phyloP scores from a whole-genome alignment of 2,888 invertebrate genomes.

The Parnassius mnemosyne region DNA sequence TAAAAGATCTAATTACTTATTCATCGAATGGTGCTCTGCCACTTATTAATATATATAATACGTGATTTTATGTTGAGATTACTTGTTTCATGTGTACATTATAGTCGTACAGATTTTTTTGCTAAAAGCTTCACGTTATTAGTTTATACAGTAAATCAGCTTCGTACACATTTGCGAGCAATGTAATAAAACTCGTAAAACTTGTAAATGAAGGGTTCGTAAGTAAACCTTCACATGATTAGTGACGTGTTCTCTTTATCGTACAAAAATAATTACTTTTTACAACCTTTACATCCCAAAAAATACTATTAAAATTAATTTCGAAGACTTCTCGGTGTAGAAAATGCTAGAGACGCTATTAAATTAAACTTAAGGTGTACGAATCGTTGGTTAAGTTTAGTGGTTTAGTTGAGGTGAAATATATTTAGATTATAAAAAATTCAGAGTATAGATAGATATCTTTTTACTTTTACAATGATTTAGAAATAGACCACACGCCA shows the following conservation, averaged over 20 bases:
- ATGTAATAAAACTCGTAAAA: slow-evolving; percentile 13
- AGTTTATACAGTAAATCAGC: slow-evolving; percentile 1
- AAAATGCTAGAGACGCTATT: too few relatives aligned
- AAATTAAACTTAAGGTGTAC: too few relatives aligned
- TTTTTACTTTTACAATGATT: too few relatives aligned
- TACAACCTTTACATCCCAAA: too few relatives aligned
- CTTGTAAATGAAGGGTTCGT: not conserved
- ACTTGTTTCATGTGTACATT: not conserved
- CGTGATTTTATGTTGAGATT: slow-evolving; percentile 2
- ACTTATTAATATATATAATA: not conserved
- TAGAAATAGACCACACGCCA: too few relatives aligned
- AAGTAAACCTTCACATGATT: slow-evolving; percentile 6
- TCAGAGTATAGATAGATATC: too few relatives aligned
- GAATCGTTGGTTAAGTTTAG: too few relatives aligned
- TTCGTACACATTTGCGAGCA: slow-evolving; percentile 4
- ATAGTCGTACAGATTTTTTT: not conserved
- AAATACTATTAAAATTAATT: too few relatives aligned
- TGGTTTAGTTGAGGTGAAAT: too few relatives aligned
- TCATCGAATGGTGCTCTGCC: not conserved
- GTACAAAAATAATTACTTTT: too few relatives aligned
- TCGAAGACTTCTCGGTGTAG: too few relatives aligned
- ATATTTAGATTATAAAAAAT: too few relatives aligned
- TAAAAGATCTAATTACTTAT: not conserved
- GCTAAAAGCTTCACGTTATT: slow-evolving; percentile 11
- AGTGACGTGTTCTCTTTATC: not conserved